A percentile compares a stretch with the other conserved stretches of the same genome.
Evolutionary conservation across 2,888 invertebrate genomes (phyloP).

Genomic region (Molanna angustata): DNA sequence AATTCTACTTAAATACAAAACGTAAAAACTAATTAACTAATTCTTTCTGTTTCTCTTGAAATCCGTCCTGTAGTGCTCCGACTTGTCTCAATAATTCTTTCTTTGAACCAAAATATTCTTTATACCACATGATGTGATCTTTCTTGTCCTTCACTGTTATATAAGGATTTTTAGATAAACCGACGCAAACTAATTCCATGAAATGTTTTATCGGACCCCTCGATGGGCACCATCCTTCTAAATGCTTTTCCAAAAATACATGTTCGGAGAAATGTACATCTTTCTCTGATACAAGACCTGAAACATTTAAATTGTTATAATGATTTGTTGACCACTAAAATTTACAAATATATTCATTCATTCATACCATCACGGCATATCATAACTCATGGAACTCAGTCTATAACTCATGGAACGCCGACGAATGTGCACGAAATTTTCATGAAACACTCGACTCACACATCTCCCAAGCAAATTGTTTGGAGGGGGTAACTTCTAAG

Average conservation of each 20-base stretch:
- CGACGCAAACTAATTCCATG: conserved; percentile 94
- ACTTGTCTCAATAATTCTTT: conserved; percentile 65
- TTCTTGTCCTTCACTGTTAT: conserved; percentile 83
- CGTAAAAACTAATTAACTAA: conserved; percentile 1
- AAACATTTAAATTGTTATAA: too few species aligned
- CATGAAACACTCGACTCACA: too few species aligned
- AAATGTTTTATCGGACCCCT: conserved; percentile 92
- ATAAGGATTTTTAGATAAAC: conserved; percentile 92
- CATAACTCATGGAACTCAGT: too few species aligned
- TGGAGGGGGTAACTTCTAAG: too few species aligned
- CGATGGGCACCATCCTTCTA: conserved; percentile 86
- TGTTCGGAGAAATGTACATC: conserved; percentile 88
- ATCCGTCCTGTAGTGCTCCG: conserved; percentile 45
- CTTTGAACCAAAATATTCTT: conserved; percentile 83
- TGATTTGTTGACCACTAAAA: too few species aligned
- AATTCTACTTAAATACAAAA: not conserved
- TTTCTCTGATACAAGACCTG: conserved; percentile 64
- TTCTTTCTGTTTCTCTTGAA: conserved; percentile 5
- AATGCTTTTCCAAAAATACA: conserved; percentile 83
- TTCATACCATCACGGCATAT: too few species aligned
- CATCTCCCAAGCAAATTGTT: too few species aligned
- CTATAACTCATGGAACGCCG: too few species aligned
- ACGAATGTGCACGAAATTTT: too few species aligned
- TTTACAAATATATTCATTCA: too few species aligned
- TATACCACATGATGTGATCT: conserved; percentile 90